Base-by-base conservation (phyloP, 1,140 invertebrate species). In the Ceratosolen solmsi region DNA sequence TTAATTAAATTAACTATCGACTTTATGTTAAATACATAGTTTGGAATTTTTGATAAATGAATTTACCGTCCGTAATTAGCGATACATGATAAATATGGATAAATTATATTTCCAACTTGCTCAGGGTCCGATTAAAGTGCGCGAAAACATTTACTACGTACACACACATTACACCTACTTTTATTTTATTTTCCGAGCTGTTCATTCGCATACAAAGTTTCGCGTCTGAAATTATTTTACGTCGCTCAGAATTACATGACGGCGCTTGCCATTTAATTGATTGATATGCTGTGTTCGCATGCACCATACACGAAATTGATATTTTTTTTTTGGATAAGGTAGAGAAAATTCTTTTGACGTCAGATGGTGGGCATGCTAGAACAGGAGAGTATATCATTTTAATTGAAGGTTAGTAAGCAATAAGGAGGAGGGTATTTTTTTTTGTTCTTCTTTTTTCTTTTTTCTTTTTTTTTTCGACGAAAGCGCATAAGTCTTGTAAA, bases 231-330 rank as follows among this genome's bases (percentile, higher is more conserved):
- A 63, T 76, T 77, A 68, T 77, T 68, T 77, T 11, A n/a, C 60
- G 74, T 76, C 41, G 27, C 41, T 63, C 27, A 33, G 25, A 51
- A 77, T 77, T 77, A 77, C n/a, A n/a, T 1, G 41, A 13, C 75
- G 30, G 36, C 15, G 9, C n/a, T 65, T n/a, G 25, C 75, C 65
- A 65, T 51, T 77, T 65, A 77, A 77, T 77, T 65, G 41, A 77
- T 51, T 51, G 27, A 77, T 68, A 33, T 30, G 11, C 27, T 9
- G 25, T 25, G 9, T 13, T 17, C 9, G 1, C 51, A 13, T 5
- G 33, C 33, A 13, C 22, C 0, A 33, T 4, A 54, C 27, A 3
- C 20, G 4, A 38, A 49, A n/a, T 76, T 41, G 25, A 46, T 76
- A 76, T 76, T 76, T 63, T 76, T 60, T 63, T 63, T 33, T 54